Evolutionary conservation across 1,140 invertebrate genomes (phyloP).

Genomic region (Cydia splendana): DNA sequence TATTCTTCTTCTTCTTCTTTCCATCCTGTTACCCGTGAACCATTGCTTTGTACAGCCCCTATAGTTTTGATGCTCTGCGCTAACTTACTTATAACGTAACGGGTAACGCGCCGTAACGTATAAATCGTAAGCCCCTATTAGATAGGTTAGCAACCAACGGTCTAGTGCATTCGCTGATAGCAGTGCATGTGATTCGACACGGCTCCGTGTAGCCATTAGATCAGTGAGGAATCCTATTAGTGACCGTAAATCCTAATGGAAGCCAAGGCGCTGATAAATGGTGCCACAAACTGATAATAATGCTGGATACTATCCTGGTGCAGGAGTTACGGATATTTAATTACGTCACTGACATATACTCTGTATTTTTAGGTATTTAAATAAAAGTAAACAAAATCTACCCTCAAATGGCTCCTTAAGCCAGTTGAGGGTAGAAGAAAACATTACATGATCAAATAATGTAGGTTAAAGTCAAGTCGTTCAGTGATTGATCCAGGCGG

Average conservation of each 20-base stretch:
- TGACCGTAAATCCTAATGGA: neutral
- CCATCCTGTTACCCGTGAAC: too few relatives aligned
- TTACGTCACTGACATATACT: too few relatives aligned
- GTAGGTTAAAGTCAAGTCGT: too few relatives aligned
- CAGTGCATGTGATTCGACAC: neutral
- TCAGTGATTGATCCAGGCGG: too few relatives aligned
- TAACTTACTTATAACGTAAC: neutral
- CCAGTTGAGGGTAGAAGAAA: too few relatives aligned
- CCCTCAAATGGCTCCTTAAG: too few relatives aligned
- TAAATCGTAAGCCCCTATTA: neutral
- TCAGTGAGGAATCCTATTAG: neutral
- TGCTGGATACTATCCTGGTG: neutral
- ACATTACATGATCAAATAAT: too few relatives aligned
- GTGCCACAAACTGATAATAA: neutral
- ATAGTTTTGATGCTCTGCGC: neutral
- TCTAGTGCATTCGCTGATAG: neutral
- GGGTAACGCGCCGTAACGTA: neutral
- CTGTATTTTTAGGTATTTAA: too few relatives aligned
- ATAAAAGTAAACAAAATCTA: too few relatives aligned
- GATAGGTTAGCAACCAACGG: neutral
- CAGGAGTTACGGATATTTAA: too few relatives aligned
- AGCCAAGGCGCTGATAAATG: neutral
- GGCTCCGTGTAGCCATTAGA: neutral
- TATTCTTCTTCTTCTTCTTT: too few relatives aligned
- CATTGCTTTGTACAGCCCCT: too few relatives aligned